Base-by-base conservation (phyloP, 2,888 invertebrate genomes). In the Salpingus planirostris region DNA sequence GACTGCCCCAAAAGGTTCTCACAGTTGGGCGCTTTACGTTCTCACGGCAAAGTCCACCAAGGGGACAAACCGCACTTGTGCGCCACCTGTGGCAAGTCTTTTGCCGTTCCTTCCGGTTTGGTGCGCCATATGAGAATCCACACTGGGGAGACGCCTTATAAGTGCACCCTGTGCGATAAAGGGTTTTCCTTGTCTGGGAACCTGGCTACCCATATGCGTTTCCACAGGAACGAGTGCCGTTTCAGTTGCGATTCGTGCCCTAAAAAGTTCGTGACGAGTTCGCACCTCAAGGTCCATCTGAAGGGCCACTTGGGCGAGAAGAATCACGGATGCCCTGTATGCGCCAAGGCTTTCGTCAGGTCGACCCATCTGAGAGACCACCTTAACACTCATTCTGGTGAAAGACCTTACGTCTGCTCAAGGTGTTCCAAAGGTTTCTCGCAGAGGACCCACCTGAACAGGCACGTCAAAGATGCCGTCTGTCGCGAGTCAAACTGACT, bases 391-490 rank as follows among this genome's bases (percentile, higher is more conserved):
- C 74, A 75, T 49, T 71, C 72, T 2, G 68, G 74, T 13, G 71
- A 74, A 42, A 74, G 73, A 50, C 75, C 75, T 2, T 70, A 70
- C 53, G 62, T 63, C 15, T 77, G 77, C 55, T 64, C 64, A 11
- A 36, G 61, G 11, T 75, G 74, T 36, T 31, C 47, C 1, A 58
- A 57, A 36, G 42, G 48, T 25, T 61, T 55, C 30, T 54, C 55
- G 3, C 59, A 60, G 32, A 54, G 46, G 23, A 54, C 57, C 23
- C 60, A 60, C 40, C 44, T 59, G 14, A 52, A 40, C 13, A 35
- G 60, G 15, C 60, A 60, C 34, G 49, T 52, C 42, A 57, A 57
- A n/a, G n/a, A n/a, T n/a, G n/a, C n/a, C n/a, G n/a, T n/a, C n/a
- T n/a, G n/a, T n/a, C n/a, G n/a, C n/a, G n/a, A n/a, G n/a, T n/a